Conservation (phyloP, 2,113 vertebrate genomes). For the Salminus brasiliensis region DNA sequence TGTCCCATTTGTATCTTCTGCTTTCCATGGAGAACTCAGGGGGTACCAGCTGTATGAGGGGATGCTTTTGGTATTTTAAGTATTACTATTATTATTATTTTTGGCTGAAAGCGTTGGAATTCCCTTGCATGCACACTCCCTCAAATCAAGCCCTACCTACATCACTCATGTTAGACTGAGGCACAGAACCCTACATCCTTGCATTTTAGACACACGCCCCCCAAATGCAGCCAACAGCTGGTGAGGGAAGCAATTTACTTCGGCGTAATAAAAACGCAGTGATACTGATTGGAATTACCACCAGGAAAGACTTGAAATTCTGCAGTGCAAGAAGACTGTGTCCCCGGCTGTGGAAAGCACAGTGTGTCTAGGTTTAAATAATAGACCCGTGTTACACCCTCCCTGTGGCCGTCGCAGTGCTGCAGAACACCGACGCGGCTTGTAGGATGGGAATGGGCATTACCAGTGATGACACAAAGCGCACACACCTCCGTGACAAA, state of each 20-base stretch:
- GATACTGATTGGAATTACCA: background rate
- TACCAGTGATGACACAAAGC: conserved; percentile 6
- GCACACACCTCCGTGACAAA: background rate
- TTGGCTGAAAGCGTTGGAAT: no score
- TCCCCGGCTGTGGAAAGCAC: background rate
- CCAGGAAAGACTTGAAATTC: background rate
- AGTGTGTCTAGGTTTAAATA: background rate
- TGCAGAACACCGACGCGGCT: background rate
- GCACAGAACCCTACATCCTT: no score
- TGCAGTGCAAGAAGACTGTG: background rate
- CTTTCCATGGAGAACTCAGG: no score
- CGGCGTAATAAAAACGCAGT: background rate
- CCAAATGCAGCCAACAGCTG: no score
- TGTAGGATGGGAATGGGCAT: background rate
- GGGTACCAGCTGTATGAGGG: no score
- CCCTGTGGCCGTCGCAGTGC: background rate
- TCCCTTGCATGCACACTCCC: no score
- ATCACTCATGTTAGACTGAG: no score
- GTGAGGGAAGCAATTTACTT: background rate
- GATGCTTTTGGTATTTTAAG: no score
- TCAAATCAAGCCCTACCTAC: no score
- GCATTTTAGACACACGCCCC: no score
- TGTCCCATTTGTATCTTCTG: no score
- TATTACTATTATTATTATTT: no score
- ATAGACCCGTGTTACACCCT: background rate